Evolutionary conservation across 1,140 invertebrate species (phyloP).

Genomic region (Maconellicoccus hirsutus): DNA sequence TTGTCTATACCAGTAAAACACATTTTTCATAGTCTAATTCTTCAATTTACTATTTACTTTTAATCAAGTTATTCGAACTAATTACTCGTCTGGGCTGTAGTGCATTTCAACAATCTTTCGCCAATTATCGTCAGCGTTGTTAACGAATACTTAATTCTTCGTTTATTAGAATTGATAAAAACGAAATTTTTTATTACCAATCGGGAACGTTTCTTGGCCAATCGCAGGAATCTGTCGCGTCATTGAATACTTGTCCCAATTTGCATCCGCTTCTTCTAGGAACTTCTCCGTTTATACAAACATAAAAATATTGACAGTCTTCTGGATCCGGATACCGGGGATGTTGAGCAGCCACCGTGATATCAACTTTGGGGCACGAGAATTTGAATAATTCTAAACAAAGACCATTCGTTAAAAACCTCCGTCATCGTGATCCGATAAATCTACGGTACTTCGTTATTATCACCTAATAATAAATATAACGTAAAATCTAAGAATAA

Average conservation of each 20-base stretch:
- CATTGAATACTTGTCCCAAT: constrained; percentile 82
- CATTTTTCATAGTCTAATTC: too few relatives aligned
- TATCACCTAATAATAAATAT: constrained; percentile 1
- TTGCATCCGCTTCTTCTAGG: constrained; percentile 75
- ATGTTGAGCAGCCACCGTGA: constrained; percentile 57
- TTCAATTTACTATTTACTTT: too few relatives aligned
- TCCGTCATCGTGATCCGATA: too few relatives aligned
- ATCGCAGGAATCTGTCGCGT: constrained; percentile 65
- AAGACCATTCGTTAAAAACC: neutral
- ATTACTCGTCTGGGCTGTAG: too few relatives aligned
- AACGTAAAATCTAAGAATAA: constrained; percentile 9
- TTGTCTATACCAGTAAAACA: too few relatives aligned
- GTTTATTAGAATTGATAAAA: too few relatives aligned
- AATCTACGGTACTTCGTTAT: neutral
- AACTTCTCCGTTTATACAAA: constrained; percentile 74
- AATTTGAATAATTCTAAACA: constrained; percentile 69
- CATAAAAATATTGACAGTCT: constrained; percentile 85
- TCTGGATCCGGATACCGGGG: constrained; percentile 76
- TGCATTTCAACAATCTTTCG: too few relatives aligned
- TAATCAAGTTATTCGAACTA: too few relatives aligned
- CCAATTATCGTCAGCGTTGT: too few relatives aligned
- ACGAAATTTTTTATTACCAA: constrained; percentile 50
- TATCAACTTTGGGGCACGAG: constrained; percentile 65
- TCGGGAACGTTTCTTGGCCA: constrained; percentile 81
- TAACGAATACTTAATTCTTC: too few relatives aligned